A percentile compares a stretch with the other conserved stretches of the same genome.
Evolutionary conservation across 2,888 invertebrate species (phyloP).

Genomic region (Ornithoptera alexandrae): DNA sequence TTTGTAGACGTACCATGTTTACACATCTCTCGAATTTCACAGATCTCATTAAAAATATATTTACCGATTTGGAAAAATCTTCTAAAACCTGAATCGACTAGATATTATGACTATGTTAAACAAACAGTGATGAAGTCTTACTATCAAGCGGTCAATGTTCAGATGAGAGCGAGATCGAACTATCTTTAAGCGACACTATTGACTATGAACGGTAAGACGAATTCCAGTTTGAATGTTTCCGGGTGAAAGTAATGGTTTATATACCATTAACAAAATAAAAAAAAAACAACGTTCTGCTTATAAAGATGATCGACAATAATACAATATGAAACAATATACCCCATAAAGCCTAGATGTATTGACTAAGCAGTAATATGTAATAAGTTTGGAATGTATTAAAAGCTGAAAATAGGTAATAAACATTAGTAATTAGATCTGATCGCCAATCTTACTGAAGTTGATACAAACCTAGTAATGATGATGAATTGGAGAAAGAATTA

Average conservation of each 20-base stretch:
- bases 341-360: no score
- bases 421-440: background rate
- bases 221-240: background rate
- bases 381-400: background rate
- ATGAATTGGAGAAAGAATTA: no score
- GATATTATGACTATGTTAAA: no score
- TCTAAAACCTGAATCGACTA: no score
- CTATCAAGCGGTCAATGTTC: background rate
- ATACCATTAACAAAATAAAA: conserved; percentile 1
- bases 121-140: no score
- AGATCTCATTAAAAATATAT: no score
- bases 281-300: background rate
- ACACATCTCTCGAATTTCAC: no score
- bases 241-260: conserved; percentile 8
- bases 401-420: background rate
- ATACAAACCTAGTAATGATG: no score
- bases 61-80: no score
- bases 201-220: background rate
- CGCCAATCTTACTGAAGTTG: no score
- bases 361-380: no score
- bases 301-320: background rate
- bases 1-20: no score
- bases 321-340: background rate
- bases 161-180: background rate
- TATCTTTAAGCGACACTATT: background rate